These are phyloP conservation scores for Volucella inflata DNA, from an alignment of 2,888 invertebrate species.

Conservation along the genomic window DNA sequence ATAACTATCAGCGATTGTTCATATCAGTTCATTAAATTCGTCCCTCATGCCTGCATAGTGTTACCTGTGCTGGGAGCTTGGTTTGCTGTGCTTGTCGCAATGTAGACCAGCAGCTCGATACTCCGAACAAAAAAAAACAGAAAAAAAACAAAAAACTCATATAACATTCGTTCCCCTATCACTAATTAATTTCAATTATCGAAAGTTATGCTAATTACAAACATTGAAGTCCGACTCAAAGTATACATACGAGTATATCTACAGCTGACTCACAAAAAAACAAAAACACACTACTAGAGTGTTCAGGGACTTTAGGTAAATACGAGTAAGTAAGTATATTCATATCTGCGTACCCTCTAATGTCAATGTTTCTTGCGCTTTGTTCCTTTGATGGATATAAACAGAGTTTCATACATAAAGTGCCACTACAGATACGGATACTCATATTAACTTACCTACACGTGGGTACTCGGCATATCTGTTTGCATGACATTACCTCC, in stretches of 20 bases:
- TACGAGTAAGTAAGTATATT: not conserved
- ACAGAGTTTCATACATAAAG: constrained; percentile 13
- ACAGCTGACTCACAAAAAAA: constrained; percentile 25
- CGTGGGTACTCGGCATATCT: constrained; percentile 45
- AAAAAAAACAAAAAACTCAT: not conserved
- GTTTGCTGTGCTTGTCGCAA: constrained; percentile 24
- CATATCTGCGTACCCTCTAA: not conserved
- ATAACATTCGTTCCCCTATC: constrained; percentile 64
- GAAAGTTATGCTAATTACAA: constrained; percentile 73
- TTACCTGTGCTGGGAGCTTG: no score
- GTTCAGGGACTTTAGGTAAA: constrained; percentile 20
- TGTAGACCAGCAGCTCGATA: constrained; percentile 51
- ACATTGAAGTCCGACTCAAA: constrained; percentile 31
- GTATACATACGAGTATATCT: constrained; percentile 17
- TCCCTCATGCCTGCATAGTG: constrained; percentile 61
- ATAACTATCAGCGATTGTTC: constrained; percentile 47
- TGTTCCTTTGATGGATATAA: constrained; percentile 65
- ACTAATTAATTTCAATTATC: constrained; percentile 73
- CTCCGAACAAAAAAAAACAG: constrained; percentile 1
- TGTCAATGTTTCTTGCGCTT: constrained; percentile 57
- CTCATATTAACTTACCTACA: not conserved
- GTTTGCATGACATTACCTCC: constrained; percentile 55
- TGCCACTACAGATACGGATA: constrained; percentile 15
- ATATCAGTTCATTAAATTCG: constrained; percentile 67
- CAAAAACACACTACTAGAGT: not conserved